Evolutionary conservation across 2,797 vertebrate genomes (phyloP), one percentile per base, ranked within the genome.

Genomic region (Sebastes paucispinis): DNA sequence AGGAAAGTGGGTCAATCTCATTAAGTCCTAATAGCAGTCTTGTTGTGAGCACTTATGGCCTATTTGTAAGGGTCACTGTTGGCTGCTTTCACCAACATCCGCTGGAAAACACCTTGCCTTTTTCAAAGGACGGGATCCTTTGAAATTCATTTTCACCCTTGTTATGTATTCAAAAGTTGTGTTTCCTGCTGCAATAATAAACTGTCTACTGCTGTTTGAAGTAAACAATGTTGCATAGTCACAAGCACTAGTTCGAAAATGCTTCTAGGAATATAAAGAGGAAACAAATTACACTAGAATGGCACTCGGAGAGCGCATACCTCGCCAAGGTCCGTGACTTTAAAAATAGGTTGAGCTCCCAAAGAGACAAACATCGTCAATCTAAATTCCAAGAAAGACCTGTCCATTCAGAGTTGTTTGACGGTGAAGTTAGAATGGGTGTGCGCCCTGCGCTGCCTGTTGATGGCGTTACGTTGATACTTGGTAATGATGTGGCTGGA

Each of bases 1-100:
- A 52, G 64, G 54, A 85, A 94, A 91, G 75, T 93, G 67, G 93
- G 93, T 93, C 91, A 94, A 81, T 50, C 72, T 88, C 62, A 88
- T 94, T 89, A 90, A 80, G 69, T 65, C 79, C 78, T 87, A 84
- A 86, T 82, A 72, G 55, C 71, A 3, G 64, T 39, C 82, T 77
- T 84, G 77, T 92, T 85, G 83, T 81, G 66, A 80, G 76, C 85
- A 85, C 70, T 88, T 91, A 87, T 1, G 58, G 79, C 62, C 34
- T 43, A 22, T 85, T 78, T 75, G 58, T 64, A 27, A 43, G 62
- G 50, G 11, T 52, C 73, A 52, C 39, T 71, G 78, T 87, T 83
- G 74, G 77, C 62, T 76, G 47, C 65, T 70, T 77, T 76, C 8
- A 64, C 16, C 16, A 58, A 16, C 22, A 64, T 25, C 65, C 4